phyloP scores from a whole-genome alignment of 2,888 invertebrate genomes.

The Yponomeuta plumbellus region DNA sequence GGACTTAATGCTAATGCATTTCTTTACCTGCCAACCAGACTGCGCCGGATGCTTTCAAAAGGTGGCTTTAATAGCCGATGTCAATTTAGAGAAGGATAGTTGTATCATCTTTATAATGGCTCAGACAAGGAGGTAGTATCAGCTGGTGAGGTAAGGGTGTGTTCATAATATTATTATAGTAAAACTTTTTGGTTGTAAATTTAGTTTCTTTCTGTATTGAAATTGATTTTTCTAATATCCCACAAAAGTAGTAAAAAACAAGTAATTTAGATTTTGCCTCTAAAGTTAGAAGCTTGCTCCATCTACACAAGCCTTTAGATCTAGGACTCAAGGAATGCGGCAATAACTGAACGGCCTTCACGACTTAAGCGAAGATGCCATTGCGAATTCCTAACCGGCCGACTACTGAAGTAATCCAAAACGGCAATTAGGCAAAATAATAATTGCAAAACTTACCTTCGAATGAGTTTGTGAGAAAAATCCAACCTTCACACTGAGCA shows the following conservation, averaged over 20 bases:
- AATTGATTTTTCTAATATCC: no score
- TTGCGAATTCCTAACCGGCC: background rate
- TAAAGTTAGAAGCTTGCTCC: background rate
- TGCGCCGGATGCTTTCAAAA: background rate
- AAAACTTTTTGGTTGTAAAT: no score
- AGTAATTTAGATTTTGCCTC: no score
- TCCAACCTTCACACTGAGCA: slow-evolving; percentile 48
- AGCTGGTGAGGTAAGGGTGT: background rate
- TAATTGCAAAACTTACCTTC: slow-evolving; percentile 45
- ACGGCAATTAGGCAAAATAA: slow-evolving; percentile 5
- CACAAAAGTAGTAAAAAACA: no score
- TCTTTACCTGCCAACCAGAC: background rate
- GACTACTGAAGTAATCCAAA: background rate
- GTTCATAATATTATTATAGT: background rate
- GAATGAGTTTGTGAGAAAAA: slow-evolving; percentile 48
- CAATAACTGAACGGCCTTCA: background rate
- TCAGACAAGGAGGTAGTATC: background rate
- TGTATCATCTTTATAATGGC: background rate
- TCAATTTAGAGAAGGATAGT: background rate
- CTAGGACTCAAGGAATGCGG: background rate
- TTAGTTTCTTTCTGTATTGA: no score
- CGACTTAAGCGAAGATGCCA: background rate
- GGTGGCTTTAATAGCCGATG: background rate
- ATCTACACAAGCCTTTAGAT: background rate
- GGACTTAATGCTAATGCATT: background rate